Evolutionary conservation across 2,797 vertebrate species (phyloP), one percentile per base, ranked within the genome.

Genomic region (Etheostoma nigrum): DNA sequence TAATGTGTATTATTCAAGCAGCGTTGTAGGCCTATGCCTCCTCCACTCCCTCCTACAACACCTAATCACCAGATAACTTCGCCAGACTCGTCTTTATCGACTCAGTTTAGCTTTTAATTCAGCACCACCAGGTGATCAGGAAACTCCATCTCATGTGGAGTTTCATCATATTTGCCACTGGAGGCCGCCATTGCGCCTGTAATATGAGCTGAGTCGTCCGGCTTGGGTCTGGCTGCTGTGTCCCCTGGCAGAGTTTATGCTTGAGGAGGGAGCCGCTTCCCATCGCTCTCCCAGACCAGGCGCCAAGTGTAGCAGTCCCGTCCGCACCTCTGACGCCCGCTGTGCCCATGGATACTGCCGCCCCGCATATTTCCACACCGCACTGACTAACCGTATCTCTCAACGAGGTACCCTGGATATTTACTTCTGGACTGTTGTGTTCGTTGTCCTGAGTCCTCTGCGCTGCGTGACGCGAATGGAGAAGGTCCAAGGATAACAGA

Each of bases 301-400:
- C 87, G 82, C 91, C 78, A 92, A 93, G 92, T 92, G 90, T 78
- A 82, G 86, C 92, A 90, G 90, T 93, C 84, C 86, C 18, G 85
- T 91, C 87, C 82, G 93, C 91, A 93, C 94, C 90, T 91, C 89
- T 74, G 55, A 89, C 82, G 86, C 85, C 89, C 91, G 90, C 90
- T 79, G 93, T 95, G 93, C 86, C 93, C 91, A 92, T 91, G 93
- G 91, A 94, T 79, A 82, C 87, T 59, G 78, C 76, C 72, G 85
- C 79, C 63, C 71, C 63, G 79, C 81, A 84, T 83, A 66, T 73
- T 48, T 71, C 69, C 71, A 47, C 73, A 76, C 6, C 79, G 73
- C 74, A 55, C 69, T 86, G 86, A 93, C 84, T 52, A 18, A 61
- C 69, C 63, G 62, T 19, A 48, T 53, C 55, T 59, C 63, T 67